phyloP scores from a whole-genome alignment of 2,888 invertebrate species.

The Drosophila kuntzei region DNA sequence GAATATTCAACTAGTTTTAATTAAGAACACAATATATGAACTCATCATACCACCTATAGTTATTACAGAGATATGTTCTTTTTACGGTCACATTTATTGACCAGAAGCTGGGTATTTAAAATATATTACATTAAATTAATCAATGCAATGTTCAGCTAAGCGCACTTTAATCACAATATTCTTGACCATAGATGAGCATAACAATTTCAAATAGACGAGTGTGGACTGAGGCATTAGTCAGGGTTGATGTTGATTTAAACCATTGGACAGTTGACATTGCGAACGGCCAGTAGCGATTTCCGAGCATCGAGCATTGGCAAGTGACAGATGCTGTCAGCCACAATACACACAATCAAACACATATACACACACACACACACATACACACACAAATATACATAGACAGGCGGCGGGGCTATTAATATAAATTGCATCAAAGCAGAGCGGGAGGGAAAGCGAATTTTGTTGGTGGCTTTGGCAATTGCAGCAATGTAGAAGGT shows the following conservation, averaged over 20 bases:
- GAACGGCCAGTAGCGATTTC: conserved; percentile 30
- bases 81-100: neutral
- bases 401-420: conserved; percentile 37
- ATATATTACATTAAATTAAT: neutral
- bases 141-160: neutral
- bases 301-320: conserved; percentile 64
- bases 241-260: conserved; percentile 64
- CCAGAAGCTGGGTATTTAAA: neutral
- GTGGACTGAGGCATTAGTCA: conserved; percentile 6
- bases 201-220: conserved; percentile 16
- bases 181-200: conserved; percentile 1
- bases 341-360: conserved; percentile 61
- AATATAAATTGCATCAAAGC: conserved; percentile 49
- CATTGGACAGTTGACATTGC: conserved; percentile 69
- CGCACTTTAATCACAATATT: conserved; percentile 15
- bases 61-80: neutral
- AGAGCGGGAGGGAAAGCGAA: conserved; percentile 5
- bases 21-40: no score
- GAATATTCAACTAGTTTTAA: neutral
- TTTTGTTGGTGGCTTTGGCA: conserved; percentile 59
- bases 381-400: conserved; percentile 15
- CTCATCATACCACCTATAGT: no score
- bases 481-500: conserved; percentile 42
- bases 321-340: conserved; percentile 82
- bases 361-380: conserved; percentile 18